Conservation (phyloP, 2,888 invertebrate species). For the Ornithoptera alexandrae region DNA sequence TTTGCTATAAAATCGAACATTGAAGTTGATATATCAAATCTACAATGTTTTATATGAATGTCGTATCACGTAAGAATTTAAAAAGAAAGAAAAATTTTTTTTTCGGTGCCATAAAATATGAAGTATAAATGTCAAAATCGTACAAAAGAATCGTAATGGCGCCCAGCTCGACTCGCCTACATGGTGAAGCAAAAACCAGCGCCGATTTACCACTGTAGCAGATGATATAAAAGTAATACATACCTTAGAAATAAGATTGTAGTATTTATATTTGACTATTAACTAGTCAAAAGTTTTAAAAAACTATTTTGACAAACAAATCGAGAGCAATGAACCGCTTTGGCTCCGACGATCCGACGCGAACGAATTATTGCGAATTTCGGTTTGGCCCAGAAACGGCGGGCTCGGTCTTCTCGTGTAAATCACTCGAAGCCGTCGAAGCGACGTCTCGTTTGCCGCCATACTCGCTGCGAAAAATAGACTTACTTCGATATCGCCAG, state of each 20-base stretch:
- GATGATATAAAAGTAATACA: too few species aligned
- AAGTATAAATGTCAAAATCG: too few species aligned
- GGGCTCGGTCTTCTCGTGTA: slow-evolving; percentile 56
- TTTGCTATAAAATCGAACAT: neutral
- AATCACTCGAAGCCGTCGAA: slow-evolving; percentile 68
- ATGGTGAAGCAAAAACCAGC: too few species aligned
- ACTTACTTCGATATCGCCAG: slow-evolving; percentile 67
- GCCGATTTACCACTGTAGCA: too few species aligned
- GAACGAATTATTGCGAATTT: slow-evolving; percentile 49
- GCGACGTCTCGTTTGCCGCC: slow-evolving; percentile 54
- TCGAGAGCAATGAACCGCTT: slow-evolving; percentile 60
- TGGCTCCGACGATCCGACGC: slow-evolving; percentile 16
- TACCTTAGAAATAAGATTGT: too few species aligned
- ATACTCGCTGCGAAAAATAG: slow-evolving; percentile 71
- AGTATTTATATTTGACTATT: too few species aligned
- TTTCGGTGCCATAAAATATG: too few species aligned
- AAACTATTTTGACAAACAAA: slow-evolving; percentile 17
- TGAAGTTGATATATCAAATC: neutral
- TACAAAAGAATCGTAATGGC: too few species aligned
- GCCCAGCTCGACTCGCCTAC: too few species aligned
- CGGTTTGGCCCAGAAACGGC: slow-evolving; percentile 71
- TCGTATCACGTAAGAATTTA: neutral
- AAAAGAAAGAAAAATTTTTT: neutral
- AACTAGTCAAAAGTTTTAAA: too few species aligned
- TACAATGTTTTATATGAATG: neutral